Evolutionary conservation across 2,888 invertebrate genomes (phyloP), one percentile per base, ranked within the genome.

Genomic region (Drosophila nr. medialis): DNA sequence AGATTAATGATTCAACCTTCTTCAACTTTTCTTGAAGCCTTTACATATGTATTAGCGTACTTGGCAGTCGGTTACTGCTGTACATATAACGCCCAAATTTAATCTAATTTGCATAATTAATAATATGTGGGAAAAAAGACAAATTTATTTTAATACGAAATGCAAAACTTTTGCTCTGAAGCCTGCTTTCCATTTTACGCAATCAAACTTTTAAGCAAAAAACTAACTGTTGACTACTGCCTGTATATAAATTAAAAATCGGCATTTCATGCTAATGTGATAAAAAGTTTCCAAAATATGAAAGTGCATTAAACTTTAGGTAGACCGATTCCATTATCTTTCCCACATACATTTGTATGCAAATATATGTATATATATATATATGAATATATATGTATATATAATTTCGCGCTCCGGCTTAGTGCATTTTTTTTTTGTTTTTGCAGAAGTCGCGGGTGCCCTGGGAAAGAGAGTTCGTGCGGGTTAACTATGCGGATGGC

Each of bases 401-500:
- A 24, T 21, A 34, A 5, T 18, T 29, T 29, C 2, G 24, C 15
- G 2, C 6, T 21, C 21, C 13, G 27, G 36, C n/a, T 55, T 40
- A n/a, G 21, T 56, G 29, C 40, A 29, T 45, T 42, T 30, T 30
- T 42, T 29, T 21, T 42, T 42, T 56, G 21, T 30, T 56, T 42
- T 42, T 29, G 50, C 27, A 27, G 6, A 54, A 54, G 34, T 11
- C 21, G 53, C 24, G 11, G 18, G 18, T 4, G 8, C 24, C 8
- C 45, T 24, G 29, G 10, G 15, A 15, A 15, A 15, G 21, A 10
- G n/a, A 27, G 36, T 45, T 24, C 15, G 18, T 8, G 21, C 6
- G 27, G 29, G 55, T 40, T 45, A 45, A 45, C 45, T 45, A 40
- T 40, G 40, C 29, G 42, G 56, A 56, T 56, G 56, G 15, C 30